These are phyloP conservation scores for Priocnemis perturbator DNA, from an alignment of 2,888 invertebrate genomes.

Conservation along the genomic window DNA sequence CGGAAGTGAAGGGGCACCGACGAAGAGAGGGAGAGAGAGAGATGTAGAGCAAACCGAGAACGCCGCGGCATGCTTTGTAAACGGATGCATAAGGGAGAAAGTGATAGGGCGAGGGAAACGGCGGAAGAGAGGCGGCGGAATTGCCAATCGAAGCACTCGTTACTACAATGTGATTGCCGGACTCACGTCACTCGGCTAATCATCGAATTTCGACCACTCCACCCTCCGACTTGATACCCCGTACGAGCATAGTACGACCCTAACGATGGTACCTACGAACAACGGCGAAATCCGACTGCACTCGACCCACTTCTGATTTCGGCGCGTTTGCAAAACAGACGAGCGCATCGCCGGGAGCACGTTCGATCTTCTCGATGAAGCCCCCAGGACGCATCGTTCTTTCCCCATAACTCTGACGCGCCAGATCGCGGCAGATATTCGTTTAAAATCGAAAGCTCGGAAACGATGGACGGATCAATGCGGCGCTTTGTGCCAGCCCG, in stretches of 20 bases:
- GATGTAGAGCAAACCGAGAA: neutral
- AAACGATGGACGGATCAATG: too few species aligned
- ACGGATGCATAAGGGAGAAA: neutral
- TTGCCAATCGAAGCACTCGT: slow-evolving; percentile 40
- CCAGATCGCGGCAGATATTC: too few species aligned
- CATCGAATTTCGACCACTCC: slow-evolving; percentile 27
- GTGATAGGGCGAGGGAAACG: neutral
- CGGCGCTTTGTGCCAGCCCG: too few species aligned
- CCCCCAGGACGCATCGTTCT: too few species aligned
- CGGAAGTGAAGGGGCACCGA: slow-evolving; percentile 1
- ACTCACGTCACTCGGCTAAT: slow-evolving; percentile 50
- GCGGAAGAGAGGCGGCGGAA: slow-evolving; percentile 20
- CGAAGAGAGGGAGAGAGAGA: neutral
- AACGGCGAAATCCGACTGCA: slow-evolving; percentile 11
- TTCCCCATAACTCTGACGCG: too few species aligned
- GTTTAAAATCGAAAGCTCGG: too few species aligned
- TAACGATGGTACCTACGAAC: slow-evolving; percentile 2
- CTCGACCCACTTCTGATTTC: slow-evolving; percentile 17
- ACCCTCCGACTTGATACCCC: slow-evolving; percentile 11
- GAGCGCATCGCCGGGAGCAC: neutral
- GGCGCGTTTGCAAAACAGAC: neutral
- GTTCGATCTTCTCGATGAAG: too few species aligned
- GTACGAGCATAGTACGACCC: slow-evolving; percentile 15
- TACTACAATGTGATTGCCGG: slow-evolving; percentile 41
- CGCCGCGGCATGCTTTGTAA: too few species aligned